Conservation (phyloP, 2,797 vertebrate genomes). For the Lacerta agilis region DNA sequence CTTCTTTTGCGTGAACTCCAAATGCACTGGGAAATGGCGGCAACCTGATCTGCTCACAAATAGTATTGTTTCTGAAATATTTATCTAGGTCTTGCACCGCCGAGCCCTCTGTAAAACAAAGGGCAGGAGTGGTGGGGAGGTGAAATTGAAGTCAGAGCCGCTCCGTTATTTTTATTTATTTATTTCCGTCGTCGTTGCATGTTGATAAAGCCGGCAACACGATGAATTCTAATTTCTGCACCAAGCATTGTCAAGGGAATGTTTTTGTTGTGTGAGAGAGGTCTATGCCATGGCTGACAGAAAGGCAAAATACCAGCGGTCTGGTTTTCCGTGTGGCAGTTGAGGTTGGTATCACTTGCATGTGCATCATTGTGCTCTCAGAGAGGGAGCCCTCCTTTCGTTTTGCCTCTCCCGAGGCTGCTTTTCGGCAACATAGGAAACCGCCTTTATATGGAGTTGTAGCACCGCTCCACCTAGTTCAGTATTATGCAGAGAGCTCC, state of each 20-base stretch:
- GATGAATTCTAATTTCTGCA: conserved; percentile 64
- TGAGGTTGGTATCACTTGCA: neutral
- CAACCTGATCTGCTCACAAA: conserved; percentile 63
- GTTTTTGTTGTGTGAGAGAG: neutral
- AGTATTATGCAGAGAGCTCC: too few species aligned
- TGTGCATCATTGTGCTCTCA: neutral
- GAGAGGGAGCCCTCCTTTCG: neutral
- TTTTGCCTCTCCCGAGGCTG: too few species aligned
- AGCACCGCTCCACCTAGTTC: too few species aligned
- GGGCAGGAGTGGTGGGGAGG: conserved; percentile 35
- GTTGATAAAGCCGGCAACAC: conserved; percentile 50
- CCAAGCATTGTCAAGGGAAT: conserved; percentile 33
- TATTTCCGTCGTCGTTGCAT: neutral
- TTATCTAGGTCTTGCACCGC: conserved; percentile 74
- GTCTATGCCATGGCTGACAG: neutral
- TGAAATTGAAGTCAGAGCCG: conserved; percentile 63
- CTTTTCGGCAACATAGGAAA: too few species aligned
- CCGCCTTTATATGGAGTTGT: too few species aligned
- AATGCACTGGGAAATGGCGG: conserved; percentile 70
- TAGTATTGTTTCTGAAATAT: conserved; percentile 76
- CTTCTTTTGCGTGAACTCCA: conserved; percentile 74
- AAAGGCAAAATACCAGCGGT: neutral
- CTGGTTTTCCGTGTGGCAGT: neutral
- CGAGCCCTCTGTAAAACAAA: conserved; percentile 73
- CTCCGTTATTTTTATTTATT: neutral